These are phyloP conservation scores for Prionailurus bengalensis DNA, from an alignment of 2,113 vertebrate genomes.

Conservation along the genomic window DNA sequence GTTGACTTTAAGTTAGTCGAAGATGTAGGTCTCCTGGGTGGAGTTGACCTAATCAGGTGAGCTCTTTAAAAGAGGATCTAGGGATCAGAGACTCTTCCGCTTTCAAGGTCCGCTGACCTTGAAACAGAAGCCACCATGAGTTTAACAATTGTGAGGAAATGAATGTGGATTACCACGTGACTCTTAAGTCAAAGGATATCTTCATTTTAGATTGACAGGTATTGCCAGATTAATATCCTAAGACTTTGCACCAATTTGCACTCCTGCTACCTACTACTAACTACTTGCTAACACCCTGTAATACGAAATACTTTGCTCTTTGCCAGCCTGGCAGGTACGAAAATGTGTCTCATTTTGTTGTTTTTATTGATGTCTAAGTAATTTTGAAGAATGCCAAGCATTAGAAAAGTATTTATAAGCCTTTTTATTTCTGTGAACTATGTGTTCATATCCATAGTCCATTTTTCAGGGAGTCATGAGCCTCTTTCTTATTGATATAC, in stretches of 20 bases:
- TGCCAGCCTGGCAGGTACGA: background rate
- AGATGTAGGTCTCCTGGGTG: background rate
- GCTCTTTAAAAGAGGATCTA: background rate
- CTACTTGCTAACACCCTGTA: background rate
- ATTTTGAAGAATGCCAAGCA: background rate
- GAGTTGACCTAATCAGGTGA: background rate
- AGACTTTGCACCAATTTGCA: background rate
- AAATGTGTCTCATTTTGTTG: background rate
- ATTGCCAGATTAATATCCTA: background rate
- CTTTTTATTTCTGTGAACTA: conserved; percentile 10
- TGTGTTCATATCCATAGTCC: background rate
- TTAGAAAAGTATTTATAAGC: background rate
- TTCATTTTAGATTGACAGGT: conserved; percentile 13
- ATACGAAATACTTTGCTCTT: background rate
- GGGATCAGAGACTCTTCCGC: background rate
- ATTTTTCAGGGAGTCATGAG: background rate
- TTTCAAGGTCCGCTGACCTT: background rate
- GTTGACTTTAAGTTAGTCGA: background rate
- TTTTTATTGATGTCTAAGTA: background rate
- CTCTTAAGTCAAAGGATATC: background rate
- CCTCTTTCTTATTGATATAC: background rate
- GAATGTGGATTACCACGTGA: background rate
- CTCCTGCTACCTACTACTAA: background rate
- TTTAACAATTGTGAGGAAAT: background rate
- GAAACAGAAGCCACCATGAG: background rate